Evolutionary conservation across 1,140 invertebrate species (phyloP).

Genomic region (Mylabris phalerata): DNA sequence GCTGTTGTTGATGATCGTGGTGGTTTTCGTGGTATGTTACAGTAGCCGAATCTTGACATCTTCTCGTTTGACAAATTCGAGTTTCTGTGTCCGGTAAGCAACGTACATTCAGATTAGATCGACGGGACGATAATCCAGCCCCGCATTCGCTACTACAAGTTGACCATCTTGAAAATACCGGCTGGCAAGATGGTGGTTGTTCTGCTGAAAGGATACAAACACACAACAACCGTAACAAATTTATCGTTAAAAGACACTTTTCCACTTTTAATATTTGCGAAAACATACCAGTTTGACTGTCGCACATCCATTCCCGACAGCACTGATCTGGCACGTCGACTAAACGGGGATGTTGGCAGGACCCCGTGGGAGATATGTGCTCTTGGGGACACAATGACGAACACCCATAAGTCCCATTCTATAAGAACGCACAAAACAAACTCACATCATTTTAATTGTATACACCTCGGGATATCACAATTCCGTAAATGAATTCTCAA

Average conservation of each 20-base stretch:
- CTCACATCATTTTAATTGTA: no score
- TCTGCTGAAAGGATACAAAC: constrained; percentile 28
- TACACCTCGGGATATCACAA: no score
- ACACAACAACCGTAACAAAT: not conserved
- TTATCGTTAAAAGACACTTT: no score
- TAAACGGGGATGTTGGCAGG: constrained; percentile 55
- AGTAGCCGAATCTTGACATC: constrained; percentile 37
- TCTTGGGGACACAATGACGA: constrained; percentile 65
- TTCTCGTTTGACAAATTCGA: constrained; percentile 53
- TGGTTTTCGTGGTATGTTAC: constrained; percentile 14
- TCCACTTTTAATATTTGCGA: not conserved
- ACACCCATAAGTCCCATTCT: constrained; percentile 68
- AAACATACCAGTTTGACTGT: constrained; percentile 47
- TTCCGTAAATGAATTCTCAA: no score
- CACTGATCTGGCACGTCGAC: constrained; percentile 61
- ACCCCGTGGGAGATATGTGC: constrained; percentile 52
- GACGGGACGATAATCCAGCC: constrained; percentile 54
- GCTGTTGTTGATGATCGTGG: constrained; percentile 15
- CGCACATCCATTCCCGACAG: constrained; percentile 68
- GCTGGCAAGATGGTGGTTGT: constrained; percentile 36
- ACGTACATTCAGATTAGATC: constrained; percentile 52
- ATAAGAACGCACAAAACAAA: constrained; percentile 24
- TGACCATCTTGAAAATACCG: constrained; percentile 52
- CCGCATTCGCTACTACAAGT: constrained; percentile 56
- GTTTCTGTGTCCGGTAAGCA: constrained; percentile 54